These are phyloP conservation scores for Mythimna albipuncta DNA, from an alignment of 2,888 invertebrate genomes.

Conservation along the genomic window DNA sequence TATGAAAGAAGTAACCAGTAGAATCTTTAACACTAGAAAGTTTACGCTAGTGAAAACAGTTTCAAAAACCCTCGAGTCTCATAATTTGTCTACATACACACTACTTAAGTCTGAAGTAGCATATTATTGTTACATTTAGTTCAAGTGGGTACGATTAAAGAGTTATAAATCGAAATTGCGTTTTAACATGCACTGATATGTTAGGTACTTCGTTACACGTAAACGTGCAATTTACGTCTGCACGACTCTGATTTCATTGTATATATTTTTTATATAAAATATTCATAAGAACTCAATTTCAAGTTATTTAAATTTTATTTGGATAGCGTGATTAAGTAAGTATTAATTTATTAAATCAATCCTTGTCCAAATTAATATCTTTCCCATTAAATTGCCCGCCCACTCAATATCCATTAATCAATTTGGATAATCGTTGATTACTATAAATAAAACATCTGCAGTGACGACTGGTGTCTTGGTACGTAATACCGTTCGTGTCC, in stretches of 20 bases:
- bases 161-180: constrained; percentile 10
- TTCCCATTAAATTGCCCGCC: constrained; percentile 29
- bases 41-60: constrained; percentile 3
- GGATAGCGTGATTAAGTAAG: constrained; percentile 13
- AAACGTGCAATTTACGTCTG: background rate
- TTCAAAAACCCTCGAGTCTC: constrained; percentile 9
- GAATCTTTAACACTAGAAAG: constrained; percentile 4
- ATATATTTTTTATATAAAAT: constrained; percentile 1
- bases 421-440: constrained; percentile 21
- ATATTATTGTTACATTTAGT: background rate
- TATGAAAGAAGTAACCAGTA: constrained; percentile 10
- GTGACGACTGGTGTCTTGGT: constrained; percentile 19
- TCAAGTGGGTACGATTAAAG: background rate
- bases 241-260: background rate
- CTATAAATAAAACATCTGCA: constrained; percentile 26
- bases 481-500: constrained; percentile 18
- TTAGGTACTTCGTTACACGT: constrained; percentile 5
- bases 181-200: background rate
- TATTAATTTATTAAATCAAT: constrained; percentile 36
- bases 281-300: background rate
- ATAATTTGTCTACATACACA: background rate
- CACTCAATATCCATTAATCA: constrained; percentile 42
- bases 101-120: constrained; percentile 1
- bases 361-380: constrained; percentile 40
- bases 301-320: constrained; percentile 25